Base-by-base conservation (phyloP, 92 coral and sea anemone genomes). In the Palythoa heliodiscus region DNA sequence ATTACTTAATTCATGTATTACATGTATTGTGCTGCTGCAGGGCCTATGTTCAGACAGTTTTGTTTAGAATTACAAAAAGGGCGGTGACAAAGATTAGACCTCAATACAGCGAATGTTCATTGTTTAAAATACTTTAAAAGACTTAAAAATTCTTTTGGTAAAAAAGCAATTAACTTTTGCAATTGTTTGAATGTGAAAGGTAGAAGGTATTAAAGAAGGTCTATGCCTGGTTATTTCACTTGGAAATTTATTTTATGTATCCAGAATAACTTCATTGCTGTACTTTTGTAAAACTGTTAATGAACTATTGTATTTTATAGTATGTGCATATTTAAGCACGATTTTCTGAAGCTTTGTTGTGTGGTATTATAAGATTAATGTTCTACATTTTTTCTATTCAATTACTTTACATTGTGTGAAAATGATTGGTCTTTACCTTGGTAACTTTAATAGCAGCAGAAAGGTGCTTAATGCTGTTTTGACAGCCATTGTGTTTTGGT, bases 41-140 rank as follows among this genome's bases (percentile, higher is more conserved):
- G 15, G 23, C 4, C 50, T 54, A 7, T 22, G 17, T 25, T 52
- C 17, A 4, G n/a, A 73, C 4, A 52, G 63, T 9, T 23, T 0
- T 23, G 60, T 52, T 14, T 50, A 37, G n/a, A 52, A 75, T 23
- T 52, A 19, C 39, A 63, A 16, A 12, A 48, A 73, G 58, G 48
- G 79, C 79, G 52, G 29, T 75, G 29, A 75, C 63, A 50, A 75
- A 54, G 37, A 50, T 14, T 12, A n/a, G 4, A 50, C 5, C n/a
- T 11, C 29, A 23, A 52, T 22, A 22, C 15, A 15, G 50, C 4
- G 13, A 40, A n/a, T n/a, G 12, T 24, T 24, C 63, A 75, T 75
- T 75, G 63, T 75, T 48, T 73, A 16, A 19, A 40, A 43, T 39
- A 73, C 47, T 74, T 48, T 74, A 50, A 74, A 67, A 67, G 71